Base-by-base conservation (phyloP, 2,888 invertebrate species). In the Oscheius myriophilus region DNA sequence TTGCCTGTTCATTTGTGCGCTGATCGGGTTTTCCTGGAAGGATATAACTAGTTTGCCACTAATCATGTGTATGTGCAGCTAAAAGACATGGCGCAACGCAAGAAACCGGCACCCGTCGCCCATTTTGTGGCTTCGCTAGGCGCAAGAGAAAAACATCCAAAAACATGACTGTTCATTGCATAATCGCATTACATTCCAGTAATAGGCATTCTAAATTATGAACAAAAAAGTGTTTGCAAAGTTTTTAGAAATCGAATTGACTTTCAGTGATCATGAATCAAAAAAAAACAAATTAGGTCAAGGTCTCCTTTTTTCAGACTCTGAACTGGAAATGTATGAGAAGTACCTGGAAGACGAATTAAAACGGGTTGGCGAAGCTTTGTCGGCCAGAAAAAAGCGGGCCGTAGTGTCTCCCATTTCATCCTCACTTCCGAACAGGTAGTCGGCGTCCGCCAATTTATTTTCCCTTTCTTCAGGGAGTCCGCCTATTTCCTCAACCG, bases 361-460 rank as follows among this genome's bases (percentile, higher is more conserved):
- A 61, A 61, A 67, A 45, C 61, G 46, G 53, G 59, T 59, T n/a
- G 54, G 39, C 23, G 43, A 18, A n/a, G 41, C 41, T 9, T 18
- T 53, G 18, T n/a, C 45, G 12, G n/a, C 46, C 14, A 43, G 76
- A 18, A 67, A 61, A 45, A 73, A 72, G 63, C 49, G 76, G 42
- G 61, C 69, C n/a, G 64, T 70, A n/a, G 49, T 49, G 11, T 76
- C 76, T 3, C 78, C 80, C 6, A 75, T 78, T 62, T 78, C 78
- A 51, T 70, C 80, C n/a, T 78, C 79, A 26, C 63, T 80, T 42
- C 80, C 80, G 16, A 75, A 80, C 70, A 63, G 77, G 75, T 75
- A 46, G 46, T 43, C 16, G 43, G 42, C 26, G 42, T 52, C 46
- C 26, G n/a, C 61, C 18, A 26, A n/a, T 39, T 33, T 16, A n/a